A percentile compares a stretch with the other conserved stretches of the same genome.
phyloP scores from a whole-genome alignment of 2,797 vertebrate genomes.

The Tragelaphus eurycerus region DNA sequence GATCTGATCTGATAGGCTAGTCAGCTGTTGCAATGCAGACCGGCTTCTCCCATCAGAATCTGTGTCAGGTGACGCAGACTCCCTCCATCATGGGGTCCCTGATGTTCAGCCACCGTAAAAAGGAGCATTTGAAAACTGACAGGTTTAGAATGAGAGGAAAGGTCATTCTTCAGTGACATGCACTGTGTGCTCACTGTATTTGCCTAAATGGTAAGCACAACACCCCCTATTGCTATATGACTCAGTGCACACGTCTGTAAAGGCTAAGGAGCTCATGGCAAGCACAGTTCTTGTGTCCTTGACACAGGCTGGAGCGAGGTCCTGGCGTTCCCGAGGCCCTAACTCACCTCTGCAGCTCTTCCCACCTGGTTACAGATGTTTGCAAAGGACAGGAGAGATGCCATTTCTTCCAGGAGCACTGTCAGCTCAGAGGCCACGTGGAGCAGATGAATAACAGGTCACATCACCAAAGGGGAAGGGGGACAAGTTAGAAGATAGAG shows the following conservation, averaged over 20 bases:
- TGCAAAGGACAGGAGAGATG: background rate
- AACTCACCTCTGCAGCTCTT: background rate
- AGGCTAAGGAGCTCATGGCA: background rate
- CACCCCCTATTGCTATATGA: accelerated
- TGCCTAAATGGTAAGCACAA: background rate
- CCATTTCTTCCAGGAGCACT: background rate
- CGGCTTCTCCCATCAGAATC: accelerated
- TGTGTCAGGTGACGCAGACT: accelerated
- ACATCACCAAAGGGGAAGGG: background rate
- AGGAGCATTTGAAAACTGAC: background rate
- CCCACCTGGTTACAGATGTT: background rate
- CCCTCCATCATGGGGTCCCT: accelerated
- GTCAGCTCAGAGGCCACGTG: background rate
- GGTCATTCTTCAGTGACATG: background rate
- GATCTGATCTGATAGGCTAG: too few species aligned
- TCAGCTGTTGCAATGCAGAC: too few species aligned
- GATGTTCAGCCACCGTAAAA: accelerated
- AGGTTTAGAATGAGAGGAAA: background rate
- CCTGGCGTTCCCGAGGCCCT: accelerated
- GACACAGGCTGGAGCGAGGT: background rate
- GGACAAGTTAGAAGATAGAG: background rate
- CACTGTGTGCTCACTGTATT: background rate
- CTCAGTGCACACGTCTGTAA: accelerated
- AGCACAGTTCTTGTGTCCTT: too few species aligned
- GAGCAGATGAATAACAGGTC: background rate